Base-by-base conservation (phyloP, 2,888 invertebrate species). In the Oscheius sp. region DNA sequence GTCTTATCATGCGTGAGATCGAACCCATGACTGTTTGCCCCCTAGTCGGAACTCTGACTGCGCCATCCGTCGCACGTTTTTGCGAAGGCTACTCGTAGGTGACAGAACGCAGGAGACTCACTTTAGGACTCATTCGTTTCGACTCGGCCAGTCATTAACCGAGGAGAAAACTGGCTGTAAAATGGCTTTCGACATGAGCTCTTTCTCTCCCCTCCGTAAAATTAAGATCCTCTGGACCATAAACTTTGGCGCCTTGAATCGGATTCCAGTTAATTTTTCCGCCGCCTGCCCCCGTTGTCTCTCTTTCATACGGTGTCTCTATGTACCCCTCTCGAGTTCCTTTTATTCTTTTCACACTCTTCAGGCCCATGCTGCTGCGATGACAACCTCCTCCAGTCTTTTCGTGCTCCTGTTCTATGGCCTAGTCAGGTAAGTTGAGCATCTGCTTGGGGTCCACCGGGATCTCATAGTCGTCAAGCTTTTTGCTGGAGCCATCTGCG, bases 101-200 rank as follows among this genome's bases (percentile, higher is more conserved):
- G 21, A 21, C 21, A 21, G 21, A 21, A 21, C 21, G 21, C 21
- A 21, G 21, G 21, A 21, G 21, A 21, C 21, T 21, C 21, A 21
- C 21, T 21, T 21, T 21, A 21, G 21, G 42, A 42, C 42, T 42
- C 42, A 42, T 42, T 42, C 42, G 7, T 3, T 42, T 42, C 7
- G 42, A 42, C 42, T 50, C 48, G 2, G 29, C 48, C 2, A 50
- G 48, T 63, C 63, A 63, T 63, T 63, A 63, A 60, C 33, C n/a
- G 37, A 47, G 21, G 50, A 21, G 63, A 63, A 63, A 63, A 63
- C 47, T 63, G 63, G 63, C 63, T 63, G 63, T 63, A 63, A 63
- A 63, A n/a, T 48, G 48, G 35, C 13, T 42, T 7, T 7, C 42
- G 7, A 42, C 48, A 7, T 63, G 48, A 21, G 29, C 37, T 60